Evolutionary conservation across 1,140 invertebrate species (phyloP), one percentile per base, ranked within the genome.

Genomic region (Drosophila arizonae): DNA sequence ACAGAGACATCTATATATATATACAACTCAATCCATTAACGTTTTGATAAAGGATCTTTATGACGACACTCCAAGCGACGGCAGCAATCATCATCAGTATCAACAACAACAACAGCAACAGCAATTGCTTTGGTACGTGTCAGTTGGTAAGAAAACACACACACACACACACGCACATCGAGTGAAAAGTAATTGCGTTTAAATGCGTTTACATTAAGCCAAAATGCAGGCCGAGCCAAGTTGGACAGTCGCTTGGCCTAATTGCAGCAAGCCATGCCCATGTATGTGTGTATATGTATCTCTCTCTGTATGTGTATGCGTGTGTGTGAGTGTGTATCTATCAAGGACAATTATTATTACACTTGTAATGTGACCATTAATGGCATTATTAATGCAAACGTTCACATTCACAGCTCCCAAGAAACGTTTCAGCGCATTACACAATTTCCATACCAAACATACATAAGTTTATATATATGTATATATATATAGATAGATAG

Each of bases 41-140:
- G 78, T 84, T 88, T 85, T 90, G 88, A 90, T 90, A 90, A 90
- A 90, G 90, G 88, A 90, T 90, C 88, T 90, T 90, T 90, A 90
- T 90, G 88, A 90, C 88, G 88, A 90, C 88, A 90, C 84, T 87
- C 82, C 67, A 89, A 84, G 79, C 76, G 69, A 77, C 82, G 77
- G 56, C 79, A 58, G 77, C 79, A 75, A 81, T 84, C 79, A 90
- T 90, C 87, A 90, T 90, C 87, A 90, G 69, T 67, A 84, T 33
- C 33, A 33, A 63, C 72, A 77, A 68, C 64, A 77, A 68, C 64
- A 86, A 68, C 69, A 63, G 67, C 62, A 71, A 48, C 64, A 48
- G 61, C 69, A 80, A 85, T 84, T 79, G 66, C 81, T 82, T 88
- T 88, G 79, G 84, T 79, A 87, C 79, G 82, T 87, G 82, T 78